A percentile compares a stretch with the other conserved stretches of the same genome.
These are phyloP conservation scores for Pollachius pollachius DNA, from an alignment of 2,113 vertebrate species.

Conservation along the genomic window DNA sequence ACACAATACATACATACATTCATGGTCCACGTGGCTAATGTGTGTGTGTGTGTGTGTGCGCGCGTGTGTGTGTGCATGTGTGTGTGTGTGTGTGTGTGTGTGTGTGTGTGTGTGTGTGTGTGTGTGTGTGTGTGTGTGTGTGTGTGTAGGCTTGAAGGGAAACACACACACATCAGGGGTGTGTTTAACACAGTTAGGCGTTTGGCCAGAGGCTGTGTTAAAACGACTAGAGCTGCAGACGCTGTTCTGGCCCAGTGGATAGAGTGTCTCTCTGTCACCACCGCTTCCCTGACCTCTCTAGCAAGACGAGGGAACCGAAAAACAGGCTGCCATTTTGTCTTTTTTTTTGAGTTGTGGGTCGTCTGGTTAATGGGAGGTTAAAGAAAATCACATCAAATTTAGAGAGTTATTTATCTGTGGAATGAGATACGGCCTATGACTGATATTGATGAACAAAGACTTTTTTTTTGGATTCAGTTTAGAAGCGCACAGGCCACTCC, in stretches of 20 bases:
- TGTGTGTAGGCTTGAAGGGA: conserved; percentile 13
- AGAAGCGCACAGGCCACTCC: too few species aligned
- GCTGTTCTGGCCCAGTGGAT: conserved; percentile 39
- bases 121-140: not conserved
- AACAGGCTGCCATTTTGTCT: not conserved
- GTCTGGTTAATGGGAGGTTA: too few species aligned
- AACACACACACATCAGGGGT: conserved; percentile 42
- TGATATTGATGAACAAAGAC: too few species aligned
- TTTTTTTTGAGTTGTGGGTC: too few species aligned
- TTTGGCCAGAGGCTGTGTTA: conserved; percentile 56
- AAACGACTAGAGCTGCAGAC: conserved; percentile 47
- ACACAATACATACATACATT: not conserved
- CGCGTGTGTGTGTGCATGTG: not conserved
- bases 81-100: conserved; percentile 40
- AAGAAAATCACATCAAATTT: too few species aligned
- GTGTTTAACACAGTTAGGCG: conserved; percentile 66
- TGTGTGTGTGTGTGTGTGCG: too few species aligned
- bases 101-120: conserved; percentile 13
- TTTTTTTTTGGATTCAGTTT: too few species aligned
- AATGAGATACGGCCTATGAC: too few species aligned
- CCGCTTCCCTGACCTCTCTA: conserved; percentile 34
- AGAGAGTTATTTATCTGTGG: too few species aligned
- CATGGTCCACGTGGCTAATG: not conserved
- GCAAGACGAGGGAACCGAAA: conserved; percentile 30
- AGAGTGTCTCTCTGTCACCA: conserved; percentile 55